Evolutionary conservation across 2,888 invertebrate genomes (phyloP), one percentile per base, ranked within the genome.

Genomic region (Patella depressa): DNA sequence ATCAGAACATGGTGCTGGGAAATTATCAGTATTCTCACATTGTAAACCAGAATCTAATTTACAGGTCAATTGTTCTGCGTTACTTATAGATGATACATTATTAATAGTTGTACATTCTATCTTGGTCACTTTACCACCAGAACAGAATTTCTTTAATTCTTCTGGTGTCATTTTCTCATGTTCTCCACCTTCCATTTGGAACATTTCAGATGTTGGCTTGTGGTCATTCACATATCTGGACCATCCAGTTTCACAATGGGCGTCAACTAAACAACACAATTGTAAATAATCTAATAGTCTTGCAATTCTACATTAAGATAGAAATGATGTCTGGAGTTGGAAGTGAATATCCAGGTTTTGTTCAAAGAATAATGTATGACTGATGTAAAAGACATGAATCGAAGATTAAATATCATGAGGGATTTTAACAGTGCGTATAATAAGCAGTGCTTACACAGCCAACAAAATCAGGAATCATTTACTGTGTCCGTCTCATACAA

Each of bases 41-140:
- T 94, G 90, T 0, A 97, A 92, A 0, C 96, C 97, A 14, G 93
- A 93, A 84, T 95, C 94, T 78, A 96, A 89, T 69, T 85, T 81
- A 76, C 90, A 90, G 29, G 79, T 79, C 12, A 80, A 72, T 1
- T 82, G 82, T 53, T 87, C 84, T 9, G 85, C 84, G 71, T 84
- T 81, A 9, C 82, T 80, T 71, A 80, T 79, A 57, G 81, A 80
- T 3, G 81, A 79, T 12, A 83, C 83, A 4, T 81, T 84, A 72
- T 80, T 77, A 1, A 81, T 76, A 29, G 85, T 84, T n/a, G 82
- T 74, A 81, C 89, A 89, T 75, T 88, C 84, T n/a, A 88, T 84
- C 17, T 82, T 54, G 72, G 55, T 57, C 1, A 71, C 55, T 54
- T 76, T 71, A 71, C 72, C 76, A 24, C 4, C 11, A 17, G 71